A percentile compares a stretch with the other conserved stretches of the same genome.
Conservation (phyloP, 2,113 vertebrate genomes). For the Centropus unirufus region DNA sequence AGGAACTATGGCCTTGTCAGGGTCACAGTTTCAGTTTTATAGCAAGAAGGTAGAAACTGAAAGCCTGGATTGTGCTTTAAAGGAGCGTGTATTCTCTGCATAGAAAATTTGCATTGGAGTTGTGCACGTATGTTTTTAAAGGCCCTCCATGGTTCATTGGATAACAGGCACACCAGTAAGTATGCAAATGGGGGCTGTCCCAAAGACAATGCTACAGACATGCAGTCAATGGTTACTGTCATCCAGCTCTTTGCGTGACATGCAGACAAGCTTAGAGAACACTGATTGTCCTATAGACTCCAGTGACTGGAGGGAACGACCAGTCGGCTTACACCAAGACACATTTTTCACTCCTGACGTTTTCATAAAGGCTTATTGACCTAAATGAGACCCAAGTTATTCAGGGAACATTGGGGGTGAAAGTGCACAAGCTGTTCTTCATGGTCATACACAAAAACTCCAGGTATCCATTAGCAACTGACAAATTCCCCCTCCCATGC, state of each 20-base stretch:
- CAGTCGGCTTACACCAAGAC: conserved; percentile 75
- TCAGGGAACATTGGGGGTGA: conserved; percentile 72
- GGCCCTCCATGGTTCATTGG: conserved; percentile 40
- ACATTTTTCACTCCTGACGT: conserved; percentile 79
- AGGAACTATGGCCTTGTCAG: not conserved
- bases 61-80: conserved; percentile 3
- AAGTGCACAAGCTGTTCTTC: conserved; percentile 78
- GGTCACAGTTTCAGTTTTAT: not conserved
- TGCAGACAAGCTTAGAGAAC: conserved; percentile 70
- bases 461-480: conserved; percentile 77
- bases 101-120: conserved; percentile 18
- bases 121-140: not conserved
- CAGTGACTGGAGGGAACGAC: conserved; percentile 62
- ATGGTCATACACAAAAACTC: conserved; percentile 72
- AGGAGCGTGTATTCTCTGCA: not conserved
- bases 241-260: conserved; percentile 66
- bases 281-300: conserved; percentile 69
- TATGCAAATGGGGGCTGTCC: conserved; percentile 64
- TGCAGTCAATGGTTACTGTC: conserved; percentile 73
- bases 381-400: conserved; percentile 75
- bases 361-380: conserved; percentile 77
- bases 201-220: conserved; percentile 64
- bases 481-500: conserved; percentile 63
- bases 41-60: not conserved
- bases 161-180: conserved; percentile 54